These are phyloP conservation scores for Branchinecta lynchi DNA, from an alignment of 1,140 invertebrate species.

Conservation along the genomic window DNA sequence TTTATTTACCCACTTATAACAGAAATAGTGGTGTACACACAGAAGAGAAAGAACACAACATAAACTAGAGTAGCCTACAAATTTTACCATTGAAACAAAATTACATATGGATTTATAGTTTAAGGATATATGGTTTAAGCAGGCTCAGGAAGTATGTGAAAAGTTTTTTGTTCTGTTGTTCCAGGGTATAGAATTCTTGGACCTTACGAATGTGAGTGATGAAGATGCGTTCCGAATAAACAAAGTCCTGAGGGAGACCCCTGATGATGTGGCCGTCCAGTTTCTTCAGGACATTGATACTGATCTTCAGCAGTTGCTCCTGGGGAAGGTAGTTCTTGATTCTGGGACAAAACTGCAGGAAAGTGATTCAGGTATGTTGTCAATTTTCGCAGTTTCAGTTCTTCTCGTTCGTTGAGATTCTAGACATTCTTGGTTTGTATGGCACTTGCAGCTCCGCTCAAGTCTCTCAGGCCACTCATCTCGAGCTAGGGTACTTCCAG, in stretches of 20 bases:
- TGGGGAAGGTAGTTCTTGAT: background rate
- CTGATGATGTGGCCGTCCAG: background rate
- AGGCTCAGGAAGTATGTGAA: too few relatives aligned
- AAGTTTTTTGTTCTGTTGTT: background rate
- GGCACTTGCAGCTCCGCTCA: background rate
- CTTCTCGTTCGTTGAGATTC: background rate
- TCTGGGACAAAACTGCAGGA: background rate
- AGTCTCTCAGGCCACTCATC: too few relatives aligned
- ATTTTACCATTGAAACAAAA: too few relatives aligned
- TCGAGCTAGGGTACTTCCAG: too few relatives aligned
- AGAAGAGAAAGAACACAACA: too few relatives aligned
- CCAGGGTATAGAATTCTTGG: background rate
- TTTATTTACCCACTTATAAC: too few relatives aligned
- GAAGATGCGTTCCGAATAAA: background rate
- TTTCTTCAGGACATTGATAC: background rate
- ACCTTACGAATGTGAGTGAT: background rate
- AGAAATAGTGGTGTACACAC: too few relatives aligned
- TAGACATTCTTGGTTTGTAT: background rate
- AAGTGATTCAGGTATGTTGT: background rate
- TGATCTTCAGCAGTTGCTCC: too few relatives aligned
- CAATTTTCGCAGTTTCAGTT: background rate
- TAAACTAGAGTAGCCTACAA: too few relatives aligned
- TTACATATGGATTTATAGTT: too few relatives aligned
- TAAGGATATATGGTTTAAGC: too few relatives aligned
- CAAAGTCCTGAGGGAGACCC: background rate